Percentiles rank a stretch among this genome's conserved stretches.
These are phyloP conservation scores for Amphimallon solstitiale DNA, from an alignment of 2,888 invertebrate species.

Conservation along the genomic window DNA sequence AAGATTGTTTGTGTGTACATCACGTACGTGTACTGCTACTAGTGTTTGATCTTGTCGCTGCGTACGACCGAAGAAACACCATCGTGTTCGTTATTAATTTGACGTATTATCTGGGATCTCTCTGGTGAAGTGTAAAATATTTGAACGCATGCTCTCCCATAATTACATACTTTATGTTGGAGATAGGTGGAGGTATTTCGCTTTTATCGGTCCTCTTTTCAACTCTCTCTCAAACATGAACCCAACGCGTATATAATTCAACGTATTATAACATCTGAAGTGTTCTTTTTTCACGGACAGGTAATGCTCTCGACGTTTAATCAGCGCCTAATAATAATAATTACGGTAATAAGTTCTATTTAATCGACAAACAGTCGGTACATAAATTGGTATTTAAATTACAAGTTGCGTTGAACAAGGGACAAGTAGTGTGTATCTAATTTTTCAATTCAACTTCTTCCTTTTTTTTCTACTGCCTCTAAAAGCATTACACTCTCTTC, in stretches of 20 bases:
- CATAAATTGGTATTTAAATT: conserved; percentile 32
- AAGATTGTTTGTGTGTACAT: neutral
- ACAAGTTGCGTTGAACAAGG: conserved; percentile 12
- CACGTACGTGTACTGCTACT: conserved; percentile 28
- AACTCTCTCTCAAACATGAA: conserved; percentile 15
- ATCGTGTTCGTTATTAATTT: conserved; percentile 33
- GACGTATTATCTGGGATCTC: conserved; percentile 29
- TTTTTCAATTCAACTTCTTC: conserved; percentile 16
- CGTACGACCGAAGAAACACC: conserved; percentile 19
- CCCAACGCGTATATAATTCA: conserved; percentile 27
- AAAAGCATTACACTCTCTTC: neutral
- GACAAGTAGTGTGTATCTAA: conserved; percentile 20
- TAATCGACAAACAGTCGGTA: conserved; percentile 29
- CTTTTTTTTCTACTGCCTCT: neutral
- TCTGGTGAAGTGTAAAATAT: conserved; percentile 26
- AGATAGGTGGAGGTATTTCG: conserved; percentile 28
- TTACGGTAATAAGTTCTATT: conserved; percentile 29
- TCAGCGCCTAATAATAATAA: conserved; percentile 31
- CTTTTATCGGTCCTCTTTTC: conserved; percentile 23
- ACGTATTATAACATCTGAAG: conserved; percentile 27
- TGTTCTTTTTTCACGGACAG: conserved; percentile 24
- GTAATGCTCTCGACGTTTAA: conserved; percentile 28
- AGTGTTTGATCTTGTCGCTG: conserved; percentile 31
- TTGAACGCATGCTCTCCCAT: conserved; percentile 27
- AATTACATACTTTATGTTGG: conserved; percentile 29